Conservation (phyloP, 1,140 invertebrate species). For the Bombyx mori region ASM3026992v2 NC_085127.1:4182001-4182500, state of each 20-base stretch:
- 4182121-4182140: conserved; percentile 24
- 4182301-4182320: background rate
- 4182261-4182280: conserved; percentile 8
- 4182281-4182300: background rate
- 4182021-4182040: conserved; percentile 13
- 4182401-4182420: background rate
- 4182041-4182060: conserved; percentile 12
- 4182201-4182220: conserved; percentile 23
- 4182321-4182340: background rate
- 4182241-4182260: conserved; percentile 10
- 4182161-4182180: conserved; percentile 8
- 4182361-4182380: too few species aligned
- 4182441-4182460: background rate
- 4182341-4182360: too few species aligned
- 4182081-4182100: background rate
- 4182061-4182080: conserved; percentile 17
- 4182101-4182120: conserved; percentile 8
- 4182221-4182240: conserved; percentile 18
- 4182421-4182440: background rate
- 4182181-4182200: conserved; percentile 28
- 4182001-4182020: conserved; percentile 5
- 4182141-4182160: conserved; percentile 8
- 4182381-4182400: background rate
- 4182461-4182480: conserved; percentile 13
- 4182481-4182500: conserved; percentile 22